Evolutionary conservation across 1,140 invertebrate genomes (phyloP).

Genomic region (Eumaeus atala): DNA sequence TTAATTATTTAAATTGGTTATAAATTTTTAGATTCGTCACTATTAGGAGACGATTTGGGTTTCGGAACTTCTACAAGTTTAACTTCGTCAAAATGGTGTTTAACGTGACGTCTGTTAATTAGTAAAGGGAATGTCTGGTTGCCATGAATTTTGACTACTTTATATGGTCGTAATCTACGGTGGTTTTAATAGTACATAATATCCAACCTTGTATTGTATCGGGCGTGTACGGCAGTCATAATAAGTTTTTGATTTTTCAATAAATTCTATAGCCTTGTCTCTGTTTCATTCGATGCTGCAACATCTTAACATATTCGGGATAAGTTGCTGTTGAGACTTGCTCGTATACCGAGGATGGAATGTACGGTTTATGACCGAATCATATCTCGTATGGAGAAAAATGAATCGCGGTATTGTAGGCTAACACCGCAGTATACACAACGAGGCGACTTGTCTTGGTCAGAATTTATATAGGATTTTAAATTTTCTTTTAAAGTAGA

Average conservation of each 20-base stretch:
- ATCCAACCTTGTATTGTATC: slow-evolving; percentile 20
- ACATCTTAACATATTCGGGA: slow-evolving; percentile 16
- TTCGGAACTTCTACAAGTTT: no score
- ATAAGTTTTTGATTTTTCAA: slow-evolving; percentile 10
- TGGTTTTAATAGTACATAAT: slow-evolving; percentile 21
- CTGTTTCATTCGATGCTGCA: slow-evolving; percentile 15
- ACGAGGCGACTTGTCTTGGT: slow-evolving; percentile 31
- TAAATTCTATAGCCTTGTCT: slow-evolving; percentile 15
- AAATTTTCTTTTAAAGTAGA: slow-evolving; percentile 30
- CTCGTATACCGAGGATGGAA: slow-evolving; percentile 27
- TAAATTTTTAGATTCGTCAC: no score
- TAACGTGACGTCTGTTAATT: no score
- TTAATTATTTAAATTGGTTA: no score
- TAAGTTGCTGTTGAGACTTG: slow-evolving; percentile 7
- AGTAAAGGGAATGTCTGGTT: no score
- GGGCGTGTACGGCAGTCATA: slow-evolving; percentile 15
- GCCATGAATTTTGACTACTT: slow-evolving; percentile 20
- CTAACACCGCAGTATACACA: slow-evolving; percentile 28
- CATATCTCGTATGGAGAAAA: slow-evolving; percentile 38
- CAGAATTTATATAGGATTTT: slow-evolving; percentile 12
- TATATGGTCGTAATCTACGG: slow-evolving; percentile 16
- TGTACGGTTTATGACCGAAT: slow-evolving; percentile 31
- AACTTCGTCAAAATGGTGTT: no score
- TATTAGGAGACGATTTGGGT: no score
- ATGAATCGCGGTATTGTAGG: slow-evolving; percentile 33